Evolutionary conservation across 1,140 invertebrate species (phyloP), one percentile per base, ranked within the genome.

Genomic region (Cyclina sinensis): DNA sequence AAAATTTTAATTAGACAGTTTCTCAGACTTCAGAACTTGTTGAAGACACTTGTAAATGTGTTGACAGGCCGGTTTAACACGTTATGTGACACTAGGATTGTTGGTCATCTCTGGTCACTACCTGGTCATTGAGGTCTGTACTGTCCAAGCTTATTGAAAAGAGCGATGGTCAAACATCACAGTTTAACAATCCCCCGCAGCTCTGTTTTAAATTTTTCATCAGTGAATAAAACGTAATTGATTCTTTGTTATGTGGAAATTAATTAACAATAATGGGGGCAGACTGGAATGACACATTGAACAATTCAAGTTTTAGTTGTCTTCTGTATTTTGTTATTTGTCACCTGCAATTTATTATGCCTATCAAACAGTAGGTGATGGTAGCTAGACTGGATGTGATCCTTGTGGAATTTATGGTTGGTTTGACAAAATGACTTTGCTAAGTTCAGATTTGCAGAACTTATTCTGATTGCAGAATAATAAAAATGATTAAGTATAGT

Each of bases 191-290:
- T 70, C 65, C 65, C 65, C 65, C 32, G 65, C 35, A 39, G 65
- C 65, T 70, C 65, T 70, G 65, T 70, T 70, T 70, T 70, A 70
- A 70, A 70, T 70, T 30, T 70, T 70, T 70, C 65, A 35, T 37
- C 65, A 70, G 65, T 70, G 65, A 70, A 70, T 70, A 70, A 70
- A 70, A 70, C 32, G 65, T 70, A 70, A 70, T 70, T 70, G 65
- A 70, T 70, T 70, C 65, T 70, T 70, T 70, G 65, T 70, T 70
- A 70, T 35, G 30, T 70, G 65, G 14, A 70, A 70, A 70, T 70
- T 70, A 70, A 70, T 70, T 70, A 37, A 70, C 65, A 70, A 70
- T 70, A 37, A 39, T 70, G 32, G 65, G 65, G 32, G 65, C 65
- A 70, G 65, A 9, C 18, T 32, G 27, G 24, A 18, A 70, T 70